phyloP scores from a whole-genome alignment of 1,140 invertebrate genomes.

The Drosophila seguyi region DNA sequence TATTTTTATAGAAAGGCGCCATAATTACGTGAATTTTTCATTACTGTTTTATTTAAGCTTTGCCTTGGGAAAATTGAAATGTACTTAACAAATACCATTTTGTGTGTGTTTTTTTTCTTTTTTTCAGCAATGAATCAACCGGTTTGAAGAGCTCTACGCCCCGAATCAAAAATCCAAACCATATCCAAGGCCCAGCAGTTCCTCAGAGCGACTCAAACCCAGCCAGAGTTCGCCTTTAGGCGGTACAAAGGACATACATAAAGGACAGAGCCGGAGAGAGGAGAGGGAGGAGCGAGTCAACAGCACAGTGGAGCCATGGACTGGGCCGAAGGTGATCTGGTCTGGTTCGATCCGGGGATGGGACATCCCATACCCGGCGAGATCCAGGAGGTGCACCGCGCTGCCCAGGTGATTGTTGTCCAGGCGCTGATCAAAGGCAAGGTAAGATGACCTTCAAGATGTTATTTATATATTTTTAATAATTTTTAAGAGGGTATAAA shows the following conservation, averaged over 20 bases:
- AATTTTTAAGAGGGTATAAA: too few relatives aligned
- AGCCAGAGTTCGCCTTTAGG: constrained; percentile 14
- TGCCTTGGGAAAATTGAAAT: constrained; percentile 46
- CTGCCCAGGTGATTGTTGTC: constrained; percentile 94
- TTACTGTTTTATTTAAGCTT: constrained; percentile 1
- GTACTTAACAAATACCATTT: constrained; percentile 44
- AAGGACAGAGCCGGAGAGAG: background rate
- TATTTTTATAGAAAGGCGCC: constrained; percentile 38
- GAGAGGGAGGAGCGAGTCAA: background rate
- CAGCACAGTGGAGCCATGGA: constrained; percentile 78
- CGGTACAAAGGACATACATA: background rate
- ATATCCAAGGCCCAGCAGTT: constrained; percentile 6
- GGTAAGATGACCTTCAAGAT: constrained; percentile 86
- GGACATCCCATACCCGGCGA: constrained; percentile 95
- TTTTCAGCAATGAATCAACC: constrained; percentile 71
- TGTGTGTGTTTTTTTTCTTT: too few relatives aligned
- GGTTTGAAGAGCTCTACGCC: constrained; percentile 44
- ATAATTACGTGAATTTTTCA: constrained; percentile 62
- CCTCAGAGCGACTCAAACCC: background rate
- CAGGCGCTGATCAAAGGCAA: constrained; percentile 95
- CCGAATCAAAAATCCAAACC: constrained; percentile 2
- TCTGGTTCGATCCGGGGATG: constrained; percentile 96
- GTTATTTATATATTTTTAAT: too few relatives aligned
- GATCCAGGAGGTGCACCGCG: constrained; percentile 94
- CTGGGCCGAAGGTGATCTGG: constrained; percentile 91